Evolutionary conservation across 2,888 invertebrate species (phyloP).

Genomic region (Ormyrus pomaceus): DNA sequence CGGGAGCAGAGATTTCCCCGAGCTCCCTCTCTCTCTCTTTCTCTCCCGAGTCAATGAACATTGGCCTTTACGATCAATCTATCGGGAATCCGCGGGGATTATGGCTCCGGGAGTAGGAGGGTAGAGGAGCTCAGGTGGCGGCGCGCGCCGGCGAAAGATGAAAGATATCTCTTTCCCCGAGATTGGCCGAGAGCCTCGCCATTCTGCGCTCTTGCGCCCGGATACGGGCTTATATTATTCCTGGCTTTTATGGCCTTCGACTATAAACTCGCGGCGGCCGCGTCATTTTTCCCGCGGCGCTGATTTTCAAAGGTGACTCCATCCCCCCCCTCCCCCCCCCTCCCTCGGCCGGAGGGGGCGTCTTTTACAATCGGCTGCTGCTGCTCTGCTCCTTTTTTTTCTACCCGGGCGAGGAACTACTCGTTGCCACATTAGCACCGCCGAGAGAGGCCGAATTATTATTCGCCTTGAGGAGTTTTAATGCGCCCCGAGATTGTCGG

Average conservation of each 20-base stretch:
- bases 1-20: constrained; percentile 6
- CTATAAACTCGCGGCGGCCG: constrained; percentile 61
- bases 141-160: constrained; percentile 64
- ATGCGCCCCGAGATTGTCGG: neutral
- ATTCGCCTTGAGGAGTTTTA: constrained; percentile 32
- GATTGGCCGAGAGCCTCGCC: constrained; percentile 57
- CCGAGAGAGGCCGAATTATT: constrained; percentile 5
- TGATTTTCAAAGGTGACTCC: constrained; percentile 53
- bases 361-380: too few species aligned
- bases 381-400: constrained; percentile 18
- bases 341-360: neutral
- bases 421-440: constrained; percentile 43
- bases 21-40: neutral
- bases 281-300: constrained; percentile 56
- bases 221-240: constrained; percentile 64
- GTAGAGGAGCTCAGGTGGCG: constrained; percentile 23
- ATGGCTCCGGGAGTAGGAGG: constrained; percentile 41
- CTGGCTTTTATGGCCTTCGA: constrained; percentile 63
- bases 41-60: constrained; percentile 58
- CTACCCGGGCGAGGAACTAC: neutral
- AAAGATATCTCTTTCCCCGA: constrained; percentile 63
- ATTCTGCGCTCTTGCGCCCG: constrained; percentile 58
- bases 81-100: constrained; percentile 60
- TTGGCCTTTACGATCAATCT: constrained; percentile 65
- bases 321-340: neutral